These are phyloP conservation scores for Cranoglanis bouderius DNA, from an alignment of 2,113 vertebrate genomes.

Conservation along the genomic window DNA sequence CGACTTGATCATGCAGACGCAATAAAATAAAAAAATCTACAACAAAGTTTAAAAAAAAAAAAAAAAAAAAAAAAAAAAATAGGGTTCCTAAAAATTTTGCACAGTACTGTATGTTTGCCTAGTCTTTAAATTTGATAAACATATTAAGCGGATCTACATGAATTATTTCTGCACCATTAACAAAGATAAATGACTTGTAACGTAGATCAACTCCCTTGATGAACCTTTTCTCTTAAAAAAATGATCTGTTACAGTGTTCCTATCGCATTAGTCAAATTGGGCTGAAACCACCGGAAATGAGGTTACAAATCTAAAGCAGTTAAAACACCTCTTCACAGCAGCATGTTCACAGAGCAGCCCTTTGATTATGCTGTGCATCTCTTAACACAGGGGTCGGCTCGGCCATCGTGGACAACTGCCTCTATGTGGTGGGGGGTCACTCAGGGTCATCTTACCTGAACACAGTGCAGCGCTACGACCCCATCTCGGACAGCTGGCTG, in stretches of 20 bases:
- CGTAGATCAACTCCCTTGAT: not conserved
- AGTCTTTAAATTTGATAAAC: no score
- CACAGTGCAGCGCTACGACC: constrained; percentile 93
- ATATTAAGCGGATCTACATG: no score
- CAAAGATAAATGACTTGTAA: no score
- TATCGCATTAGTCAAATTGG: not conserved
- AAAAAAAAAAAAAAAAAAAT: no score
- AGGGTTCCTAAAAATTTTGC: no score
- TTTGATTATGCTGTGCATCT: not conserved
- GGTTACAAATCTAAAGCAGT: not conserved
- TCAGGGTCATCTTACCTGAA: constrained; percentile 97
- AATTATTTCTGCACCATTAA: not conserved
- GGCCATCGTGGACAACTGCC: constrained; percentile 92
- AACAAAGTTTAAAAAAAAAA: no score
- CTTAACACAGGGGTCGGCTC: constrained; percentile 85
- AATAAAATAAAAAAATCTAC: no score
- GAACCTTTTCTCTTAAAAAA: not conserved
- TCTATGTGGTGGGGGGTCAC: constrained; percentile 96
- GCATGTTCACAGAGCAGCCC: not conserved
- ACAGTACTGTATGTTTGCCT: no score
- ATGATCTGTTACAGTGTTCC: not conserved
- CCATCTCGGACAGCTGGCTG: constrained; percentile 91
- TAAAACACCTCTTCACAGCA: not conserved
- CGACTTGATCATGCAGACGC: no score
- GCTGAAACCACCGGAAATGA: not conserved